Conservation (phyloP, 2,113 vertebrate genomes). For the Variabilichromis moorii region DNA sequence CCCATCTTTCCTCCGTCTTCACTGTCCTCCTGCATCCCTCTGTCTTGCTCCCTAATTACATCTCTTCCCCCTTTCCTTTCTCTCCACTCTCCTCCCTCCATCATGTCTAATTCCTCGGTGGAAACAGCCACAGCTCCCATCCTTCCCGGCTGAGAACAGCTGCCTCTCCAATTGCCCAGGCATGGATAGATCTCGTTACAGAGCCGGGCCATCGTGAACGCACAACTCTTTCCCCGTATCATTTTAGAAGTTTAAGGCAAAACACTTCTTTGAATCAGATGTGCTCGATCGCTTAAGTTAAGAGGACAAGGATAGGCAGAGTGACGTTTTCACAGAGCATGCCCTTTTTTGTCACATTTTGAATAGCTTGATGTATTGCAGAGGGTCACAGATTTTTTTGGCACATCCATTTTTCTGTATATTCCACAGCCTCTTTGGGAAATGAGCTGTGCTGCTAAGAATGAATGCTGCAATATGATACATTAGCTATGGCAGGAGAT, state of each 20-base stretch:
- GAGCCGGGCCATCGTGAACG: neutral
- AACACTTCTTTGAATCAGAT: neutral
- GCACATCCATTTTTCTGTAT: neutral
- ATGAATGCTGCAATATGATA: neutral
- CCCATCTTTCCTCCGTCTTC: neutral
- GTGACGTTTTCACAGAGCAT: neutral
- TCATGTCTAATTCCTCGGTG: constrained; percentile 30
- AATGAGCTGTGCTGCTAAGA: constrained; percentile 7
- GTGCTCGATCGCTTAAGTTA: neutral
- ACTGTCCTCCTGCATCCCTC: neutral
- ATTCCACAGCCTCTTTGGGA: constrained; percentile 18
- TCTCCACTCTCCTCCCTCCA: neutral
- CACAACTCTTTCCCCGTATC: neutral
- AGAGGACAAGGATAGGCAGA: neutral
- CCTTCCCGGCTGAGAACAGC: constrained; percentile 14
- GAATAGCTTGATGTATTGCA: neutral
- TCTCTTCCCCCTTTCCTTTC: neutral
- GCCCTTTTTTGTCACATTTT: neutral
- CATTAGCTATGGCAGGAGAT: neutral
- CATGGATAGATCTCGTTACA: constrained; percentile 40
- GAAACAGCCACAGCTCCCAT: neutral
- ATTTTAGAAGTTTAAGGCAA: neutral
- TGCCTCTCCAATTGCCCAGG: constrained; percentile 32
- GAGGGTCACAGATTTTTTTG: neutral
- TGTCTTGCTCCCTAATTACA: constrained; percentile 42